Percentiles rank a stretch among this genome's conserved stretches.
Conservation (phyloP, 2,797 vertebrate species). For the Luscinia luscinia region DNA sequence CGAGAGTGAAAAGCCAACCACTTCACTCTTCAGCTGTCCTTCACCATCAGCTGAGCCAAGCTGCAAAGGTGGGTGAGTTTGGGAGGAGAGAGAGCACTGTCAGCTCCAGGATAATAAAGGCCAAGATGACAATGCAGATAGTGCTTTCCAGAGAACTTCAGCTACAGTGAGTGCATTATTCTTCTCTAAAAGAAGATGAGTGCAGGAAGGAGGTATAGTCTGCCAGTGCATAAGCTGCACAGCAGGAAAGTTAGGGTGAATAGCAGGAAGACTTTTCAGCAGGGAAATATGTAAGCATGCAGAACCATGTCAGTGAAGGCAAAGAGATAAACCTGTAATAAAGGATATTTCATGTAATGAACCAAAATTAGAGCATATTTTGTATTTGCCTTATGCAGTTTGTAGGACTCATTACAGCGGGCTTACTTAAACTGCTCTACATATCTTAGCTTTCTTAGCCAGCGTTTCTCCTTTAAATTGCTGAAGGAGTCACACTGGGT, state of each 20-base stretch:
- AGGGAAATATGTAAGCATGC: not conserved
- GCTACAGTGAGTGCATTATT: not conserved
- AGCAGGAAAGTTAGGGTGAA: not conserved
- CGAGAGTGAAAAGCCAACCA: accelerated
- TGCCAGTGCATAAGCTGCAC: not conserved
- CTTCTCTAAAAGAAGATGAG: not conserved
- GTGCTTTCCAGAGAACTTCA: not conserved
- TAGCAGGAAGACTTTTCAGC: not conserved
- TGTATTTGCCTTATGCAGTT: not conserved
- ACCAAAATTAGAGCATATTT: not conserved
- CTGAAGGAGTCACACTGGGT: not conserved
- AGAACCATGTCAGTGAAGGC: not conserved
- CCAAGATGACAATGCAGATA: not conserved
- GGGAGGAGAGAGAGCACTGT: not conserved
- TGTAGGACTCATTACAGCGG: not conserved
- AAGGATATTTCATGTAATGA: not conserved
- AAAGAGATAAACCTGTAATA: not conserved
- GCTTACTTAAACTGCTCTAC: not conserved
- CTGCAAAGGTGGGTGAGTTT: not conserved
- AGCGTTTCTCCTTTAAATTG: not conserved
- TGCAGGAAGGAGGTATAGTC: not conserved
- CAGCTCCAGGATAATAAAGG: not conserved
- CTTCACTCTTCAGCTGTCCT: not conserved
- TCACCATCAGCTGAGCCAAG: not conserved
- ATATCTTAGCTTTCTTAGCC: not conserved